phyloP scores from a whole-genome alignment of 2,888 invertebrate species.

The Dasysyrphus tricinctus region DNA sequence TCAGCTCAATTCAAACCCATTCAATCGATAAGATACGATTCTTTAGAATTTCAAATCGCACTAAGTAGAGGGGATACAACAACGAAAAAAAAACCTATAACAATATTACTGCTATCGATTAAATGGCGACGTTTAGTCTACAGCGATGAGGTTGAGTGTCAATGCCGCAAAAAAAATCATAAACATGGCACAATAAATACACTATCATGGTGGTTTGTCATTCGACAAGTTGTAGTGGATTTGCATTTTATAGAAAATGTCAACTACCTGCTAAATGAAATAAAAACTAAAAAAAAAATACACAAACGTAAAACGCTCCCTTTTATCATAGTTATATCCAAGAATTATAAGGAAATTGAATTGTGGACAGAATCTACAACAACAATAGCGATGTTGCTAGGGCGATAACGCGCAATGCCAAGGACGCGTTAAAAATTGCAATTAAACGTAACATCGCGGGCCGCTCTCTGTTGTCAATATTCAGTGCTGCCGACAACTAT shows the following conservation, averaged over 20 bases:
- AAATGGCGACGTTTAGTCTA: conserved; percentile 59
- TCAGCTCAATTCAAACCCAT: conserved; percentile 28
- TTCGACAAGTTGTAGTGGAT: not conserved
- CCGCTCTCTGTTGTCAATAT: conserved; percentile 6
- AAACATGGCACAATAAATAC: not conserved
- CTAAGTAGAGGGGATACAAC: not conserved
- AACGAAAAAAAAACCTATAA: conserved; percentile 13
- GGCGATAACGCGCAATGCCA: conserved; percentile 51
- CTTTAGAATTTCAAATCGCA: conserved; percentile 46
- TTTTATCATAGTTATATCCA: not conserved
- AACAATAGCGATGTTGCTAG: conserved; percentile 10
- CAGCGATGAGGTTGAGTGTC: conserved; percentile 27
- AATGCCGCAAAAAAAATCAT: conserved; percentile 3
- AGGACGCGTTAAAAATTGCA: conserved; percentile 58
- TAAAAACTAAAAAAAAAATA: not conserved
- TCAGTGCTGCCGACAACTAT: not conserved
- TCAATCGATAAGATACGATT: conserved; percentile 67
- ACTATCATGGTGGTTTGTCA: not conserved
- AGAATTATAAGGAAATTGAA: conserved; percentile 31
- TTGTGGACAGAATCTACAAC: conserved; percentile 29
- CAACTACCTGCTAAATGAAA: conserved; percentile 23
- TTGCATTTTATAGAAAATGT: conserved; percentile 13
- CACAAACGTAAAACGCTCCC: not conserved
- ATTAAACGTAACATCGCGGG: conserved; percentile 45
- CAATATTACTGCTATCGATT: conserved; percentile 38